Percentiles rank a stretch among this genome's conserved stretches.
Conservation (phyloP, 2,888 invertebrate genomes). For the Electrophaes corylata region DNA sequence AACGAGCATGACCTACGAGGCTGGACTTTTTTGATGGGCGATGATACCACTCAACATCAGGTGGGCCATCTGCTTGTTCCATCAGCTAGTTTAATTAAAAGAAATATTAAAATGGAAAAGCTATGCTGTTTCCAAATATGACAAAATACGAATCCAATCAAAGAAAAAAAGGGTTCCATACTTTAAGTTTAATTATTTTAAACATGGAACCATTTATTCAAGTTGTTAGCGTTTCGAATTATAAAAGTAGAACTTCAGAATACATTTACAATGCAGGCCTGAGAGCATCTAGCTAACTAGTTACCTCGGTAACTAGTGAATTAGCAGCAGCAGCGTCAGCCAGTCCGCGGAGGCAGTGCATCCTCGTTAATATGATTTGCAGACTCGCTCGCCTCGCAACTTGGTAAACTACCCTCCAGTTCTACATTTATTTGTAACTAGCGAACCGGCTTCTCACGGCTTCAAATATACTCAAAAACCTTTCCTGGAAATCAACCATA, state of each 20-base stretch:
- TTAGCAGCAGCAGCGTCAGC: slow-evolving; percentile 31
- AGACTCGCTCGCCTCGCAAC: slow-evolving; percentile 51
- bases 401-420: slow-evolving; percentile 63
- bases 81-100: too few relatives aligned
- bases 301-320: slow-evolving; percentile 29
- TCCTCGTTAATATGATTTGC: slow-evolving; percentile 73
- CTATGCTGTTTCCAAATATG: too few relatives aligned
- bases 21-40: too few relatives aligned
- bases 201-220: too few relatives aligned
- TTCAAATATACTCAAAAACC: neutral
- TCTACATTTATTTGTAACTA: slow-evolving; percentile 11
- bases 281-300: slow-evolving; percentile 35
- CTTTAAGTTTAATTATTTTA: too few relatives aligned
- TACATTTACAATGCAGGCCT: slow-evolving; percentile 22
- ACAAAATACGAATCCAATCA: too few relatives aligned
- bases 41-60: too few relatives aligned
- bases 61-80: too few relatives aligned
- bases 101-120: too few relatives aligned
- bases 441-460: neutral
- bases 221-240: neutral
- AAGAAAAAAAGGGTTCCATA: neutral
- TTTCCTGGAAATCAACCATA: neutral
- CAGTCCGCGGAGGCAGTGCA: slow-evolving; percentile 38
- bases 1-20: too few relatives aligned
- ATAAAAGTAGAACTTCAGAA: slow-evolving; percentile 6